Percentiles rank a stretch among this genome's conserved stretches.
Conservation (phyloP, 1,140 invertebrate species). For the Ruditapes philippinarum region DNA sequence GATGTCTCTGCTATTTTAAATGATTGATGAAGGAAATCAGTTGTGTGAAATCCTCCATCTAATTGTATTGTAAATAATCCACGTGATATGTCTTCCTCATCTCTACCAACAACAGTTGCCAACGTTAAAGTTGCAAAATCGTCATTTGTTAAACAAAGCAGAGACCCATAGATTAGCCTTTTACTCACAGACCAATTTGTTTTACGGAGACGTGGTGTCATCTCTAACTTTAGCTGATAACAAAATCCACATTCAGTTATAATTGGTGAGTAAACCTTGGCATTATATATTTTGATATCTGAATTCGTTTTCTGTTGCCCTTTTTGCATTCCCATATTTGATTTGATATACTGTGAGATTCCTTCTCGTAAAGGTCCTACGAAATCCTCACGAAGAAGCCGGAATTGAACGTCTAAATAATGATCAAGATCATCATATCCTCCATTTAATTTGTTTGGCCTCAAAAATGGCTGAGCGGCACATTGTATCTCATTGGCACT, state of each 20-base stretch:
- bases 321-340: background rate
- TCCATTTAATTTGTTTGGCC: constrained; percentile 89
- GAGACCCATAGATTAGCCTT: constrained; percentile 91
- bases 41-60: constrained; percentile 47
- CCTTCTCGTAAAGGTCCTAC: constrained; percentile 85
- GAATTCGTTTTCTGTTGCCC: background rate
- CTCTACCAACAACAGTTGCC: constrained; percentile 90
- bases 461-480: constrained; percentile 86
- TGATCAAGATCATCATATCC: constrained; percentile 89
- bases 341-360: constrained; percentile 73
- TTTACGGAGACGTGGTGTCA: constrained; percentile 61
- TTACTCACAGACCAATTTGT: constrained; percentile 87
- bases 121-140: constrained; percentile 91
- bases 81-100: constrained; percentile 81
- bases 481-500: constrained; percentile 75
- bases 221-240: constrained; percentile 77
- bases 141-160: constrained; percentile 91
- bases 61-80: constrained; percentile 86
- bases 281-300: constrained; percentile 66
- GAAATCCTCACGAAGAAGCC: constrained; percentile 91
- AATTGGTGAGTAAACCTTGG: constrained; percentile 69
- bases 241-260: constrained; percentile 68
- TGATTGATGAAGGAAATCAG: background rate
- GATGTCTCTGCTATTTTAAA: constrained; percentile 87
- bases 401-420: constrained; percentile 93